Percentiles rank a stretch among this genome's conserved stretches.
These are phyloP conservation scores for Glaucopsyche alexis DNA, from an alignment of 2,888 invertebrate genomes.

Conservation along the genomic window DNA sequence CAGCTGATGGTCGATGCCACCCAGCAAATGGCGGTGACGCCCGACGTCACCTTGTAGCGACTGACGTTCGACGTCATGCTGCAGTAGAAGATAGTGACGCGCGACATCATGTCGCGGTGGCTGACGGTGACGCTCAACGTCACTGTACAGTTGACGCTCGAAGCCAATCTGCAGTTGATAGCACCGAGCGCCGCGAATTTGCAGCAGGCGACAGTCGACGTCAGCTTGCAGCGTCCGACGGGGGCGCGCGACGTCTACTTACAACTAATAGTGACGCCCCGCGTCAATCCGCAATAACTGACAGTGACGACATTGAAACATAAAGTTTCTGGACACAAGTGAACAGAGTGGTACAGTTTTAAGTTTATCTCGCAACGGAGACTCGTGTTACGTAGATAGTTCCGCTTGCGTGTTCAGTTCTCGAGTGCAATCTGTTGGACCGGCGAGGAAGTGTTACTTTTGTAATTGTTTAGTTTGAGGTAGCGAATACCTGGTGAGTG, in stretches of 20 bases:
- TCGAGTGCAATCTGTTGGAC: slow-evolving; percentile 24
- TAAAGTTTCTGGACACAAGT: slow-evolving; percentile 48
- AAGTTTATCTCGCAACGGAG: slow-evolving; percentile 28
- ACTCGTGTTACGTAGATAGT: slow-evolving; percentile 20
- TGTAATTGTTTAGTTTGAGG: neutral
- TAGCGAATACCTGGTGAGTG: neutral
- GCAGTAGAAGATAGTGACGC: slow-evolving; percentile 50
- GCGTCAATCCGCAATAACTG: slow-evolving; percentile 42
- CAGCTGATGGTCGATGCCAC: slow-evolving; percentile 30
- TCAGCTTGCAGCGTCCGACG: neutral
- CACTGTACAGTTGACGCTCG: neutral
- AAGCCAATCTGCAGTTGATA: slow-evolving; percentile 26
- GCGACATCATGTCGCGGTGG: slow-evolving; percentile 65
- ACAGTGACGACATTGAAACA: slow-evolving; percentile 37
- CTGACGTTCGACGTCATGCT: neutral
- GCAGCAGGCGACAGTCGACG: slow-evolving; percentile 41
- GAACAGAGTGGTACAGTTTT: slow-evolving; percentile 49
- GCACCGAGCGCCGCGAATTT: slow-evolving; percentile 35
- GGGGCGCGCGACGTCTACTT: neutral
- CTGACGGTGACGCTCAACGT: slow-evolving; percentile 34
- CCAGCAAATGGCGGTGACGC: slow-evolving; percentile 29
- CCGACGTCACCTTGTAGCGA: slow-evolving; percentile 32
- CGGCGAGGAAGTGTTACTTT: neutral
- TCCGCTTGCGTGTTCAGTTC: neutral
- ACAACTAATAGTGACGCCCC: slow-evolving; percentile 30